Conservation (phyloP, 2,797 vertebrate species). For the Erithacus rubecula region DNA sequence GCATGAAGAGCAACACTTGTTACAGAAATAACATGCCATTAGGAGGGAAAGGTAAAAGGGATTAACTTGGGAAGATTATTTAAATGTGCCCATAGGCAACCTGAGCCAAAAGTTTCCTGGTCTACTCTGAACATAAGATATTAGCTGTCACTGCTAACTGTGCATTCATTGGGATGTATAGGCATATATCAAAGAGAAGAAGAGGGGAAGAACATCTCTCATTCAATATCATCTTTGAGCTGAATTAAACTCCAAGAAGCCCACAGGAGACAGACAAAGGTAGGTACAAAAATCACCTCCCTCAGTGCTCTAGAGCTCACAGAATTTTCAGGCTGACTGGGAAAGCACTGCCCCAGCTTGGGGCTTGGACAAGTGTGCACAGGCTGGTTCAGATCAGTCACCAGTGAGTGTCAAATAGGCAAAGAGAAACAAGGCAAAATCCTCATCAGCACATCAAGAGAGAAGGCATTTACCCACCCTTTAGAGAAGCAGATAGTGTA, state of each 20-base stretch:
- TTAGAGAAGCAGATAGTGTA: not conserved
- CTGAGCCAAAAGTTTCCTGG: not conserved
- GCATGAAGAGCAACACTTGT: not conserved
- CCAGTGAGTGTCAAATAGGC: not conserved
- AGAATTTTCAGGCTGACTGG: not conserved
- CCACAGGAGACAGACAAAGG: not conserved
- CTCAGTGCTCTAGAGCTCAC: not conserved
- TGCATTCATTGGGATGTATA: not conserved
- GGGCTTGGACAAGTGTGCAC: not conserved
- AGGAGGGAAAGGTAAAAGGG: not conserved
- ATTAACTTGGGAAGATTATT: not conserved
- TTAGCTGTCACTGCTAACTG: not conserved
- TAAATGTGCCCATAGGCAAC: not conserved
- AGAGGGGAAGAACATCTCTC: not conserved
- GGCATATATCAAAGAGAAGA: not conserved
- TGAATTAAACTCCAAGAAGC: not conserved
- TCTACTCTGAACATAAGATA: not conserved
- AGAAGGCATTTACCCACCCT: not conserved
- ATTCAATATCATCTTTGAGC: not conserved
- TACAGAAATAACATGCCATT: not conserved
- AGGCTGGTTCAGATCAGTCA: not conserved
- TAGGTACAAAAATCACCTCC: not conserved
- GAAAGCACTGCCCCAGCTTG: not conserved
- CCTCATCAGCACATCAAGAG: rapidly evolving
- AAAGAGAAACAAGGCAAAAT: not conserved